phyloP scores from a whole-genome alignment of 2,888 invertebrate genomes.

The Alentia gelatinosa region DNA sequence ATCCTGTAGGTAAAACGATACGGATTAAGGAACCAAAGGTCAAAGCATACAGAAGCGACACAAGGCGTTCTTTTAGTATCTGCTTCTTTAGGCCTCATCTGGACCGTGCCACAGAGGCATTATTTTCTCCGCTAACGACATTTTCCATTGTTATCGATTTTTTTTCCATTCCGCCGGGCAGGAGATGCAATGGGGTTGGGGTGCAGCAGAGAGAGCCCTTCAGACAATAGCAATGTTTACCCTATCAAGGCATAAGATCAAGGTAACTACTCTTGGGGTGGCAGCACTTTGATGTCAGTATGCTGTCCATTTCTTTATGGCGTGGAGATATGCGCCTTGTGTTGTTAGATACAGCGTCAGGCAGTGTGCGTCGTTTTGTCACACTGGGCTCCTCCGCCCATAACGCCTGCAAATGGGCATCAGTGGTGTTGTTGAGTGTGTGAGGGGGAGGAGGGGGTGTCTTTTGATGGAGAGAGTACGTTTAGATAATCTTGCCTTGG shows the following conservation, averaged over 20 bases:
- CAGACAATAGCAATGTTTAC: conserved; percentile 31
- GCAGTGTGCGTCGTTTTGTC: not conserved
- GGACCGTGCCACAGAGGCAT: conserved; percentile 10
- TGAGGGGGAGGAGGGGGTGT: not conserved
- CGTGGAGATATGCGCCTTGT: not conserved
- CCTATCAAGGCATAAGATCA: not conserved
- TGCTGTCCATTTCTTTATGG: conserved; percentile 17
- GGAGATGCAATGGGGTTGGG: not conserved
- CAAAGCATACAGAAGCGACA: not conserved
- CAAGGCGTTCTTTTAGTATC: not conserved
- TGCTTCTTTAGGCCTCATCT: not conserved
- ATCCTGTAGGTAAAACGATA: not conserved
- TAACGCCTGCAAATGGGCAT: not conserved
- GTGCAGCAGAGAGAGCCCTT: not conserved
- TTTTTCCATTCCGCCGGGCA: not conserved
- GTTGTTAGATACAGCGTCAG: conserved; percentile 25
- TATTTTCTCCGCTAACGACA: not conserved
- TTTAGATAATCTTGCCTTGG: not conserved
- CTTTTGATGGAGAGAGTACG: not conserved
- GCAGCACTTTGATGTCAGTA: not conserved
- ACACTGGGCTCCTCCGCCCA: too few relatives aligned
- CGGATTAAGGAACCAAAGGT: not conserved
- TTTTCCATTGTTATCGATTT: conserved; percentile 34
- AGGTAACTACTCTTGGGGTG: conserved; percentile 4
- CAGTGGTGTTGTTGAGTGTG: not conserved